phyloP scores from a whole-genome alignment of 2,113 vertebrate species.

The Colistium nudipinnis region DNA sequence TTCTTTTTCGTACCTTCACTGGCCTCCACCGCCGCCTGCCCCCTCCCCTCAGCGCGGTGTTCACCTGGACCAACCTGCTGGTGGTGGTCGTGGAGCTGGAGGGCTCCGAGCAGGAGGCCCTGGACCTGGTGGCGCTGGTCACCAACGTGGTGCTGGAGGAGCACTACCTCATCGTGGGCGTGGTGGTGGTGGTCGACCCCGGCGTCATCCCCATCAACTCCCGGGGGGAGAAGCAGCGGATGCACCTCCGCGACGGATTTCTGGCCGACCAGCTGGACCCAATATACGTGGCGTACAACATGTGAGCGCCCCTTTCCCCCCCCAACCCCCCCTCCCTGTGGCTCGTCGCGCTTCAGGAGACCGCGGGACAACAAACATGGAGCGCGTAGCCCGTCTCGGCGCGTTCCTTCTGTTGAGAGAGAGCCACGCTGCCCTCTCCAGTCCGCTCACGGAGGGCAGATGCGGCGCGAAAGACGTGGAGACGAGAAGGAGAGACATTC shows the following conservation, averaged over 20 bases:
- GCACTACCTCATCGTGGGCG: conserved; percentile 94
- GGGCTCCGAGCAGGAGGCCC: conserved; percentile 92
- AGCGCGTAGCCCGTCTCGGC: background rate
- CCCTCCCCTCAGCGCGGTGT: conserved; percentile 87
- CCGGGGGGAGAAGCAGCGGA: conserved; percentile 95
- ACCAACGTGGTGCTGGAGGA: conserved; percentile 95
- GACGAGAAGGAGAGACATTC: conserved; percentile 12
- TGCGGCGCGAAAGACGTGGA: conserved; percentile 12
- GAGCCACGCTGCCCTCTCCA: conserved; percentile 9
- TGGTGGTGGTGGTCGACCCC: conserved; percentile 94
- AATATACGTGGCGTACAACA: conserved; percentile 98
- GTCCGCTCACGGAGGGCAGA: conserved; percentile 6
- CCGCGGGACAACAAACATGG: background rate
- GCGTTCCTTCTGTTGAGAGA: conserved; percentile 3
- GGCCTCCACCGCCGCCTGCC: background rate
- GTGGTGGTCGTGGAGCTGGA: conserved; percentile 96
- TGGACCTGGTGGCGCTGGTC: conserved; percentile 94
- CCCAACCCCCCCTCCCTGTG: no score
- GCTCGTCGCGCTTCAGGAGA: conserved; percentile 14
- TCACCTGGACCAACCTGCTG: conserved; percentile 97
- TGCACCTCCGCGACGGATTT: conserved; percentile 97
- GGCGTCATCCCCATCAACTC: conserved; percentile 98
- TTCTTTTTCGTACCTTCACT: no score
- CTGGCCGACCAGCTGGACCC: conserved; percentile 97
- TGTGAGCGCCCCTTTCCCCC: no score